phyloP scores from a whole-genome alignment of 2,888 invertebrate genomes.

The Chymomyza caudatula region DNA sequence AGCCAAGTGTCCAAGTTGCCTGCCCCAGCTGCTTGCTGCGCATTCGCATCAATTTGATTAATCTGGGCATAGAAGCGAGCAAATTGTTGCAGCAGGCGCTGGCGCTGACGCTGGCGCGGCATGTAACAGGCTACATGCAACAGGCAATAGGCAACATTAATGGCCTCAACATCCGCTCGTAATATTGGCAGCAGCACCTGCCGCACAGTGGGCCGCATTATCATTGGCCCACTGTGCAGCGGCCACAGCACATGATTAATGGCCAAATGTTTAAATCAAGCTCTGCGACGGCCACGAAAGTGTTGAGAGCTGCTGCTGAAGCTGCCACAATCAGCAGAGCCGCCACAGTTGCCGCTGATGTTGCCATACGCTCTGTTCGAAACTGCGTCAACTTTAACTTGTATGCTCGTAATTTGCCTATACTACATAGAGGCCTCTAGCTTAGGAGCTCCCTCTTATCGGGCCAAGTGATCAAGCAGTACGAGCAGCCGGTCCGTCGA shows the following conservation, averaged over 20 bases:
- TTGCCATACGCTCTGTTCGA: background rate
- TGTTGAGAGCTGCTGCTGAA: conserved; percentile 58
- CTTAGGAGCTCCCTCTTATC: background rate
- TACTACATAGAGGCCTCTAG: background rate
- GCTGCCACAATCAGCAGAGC: background rate
- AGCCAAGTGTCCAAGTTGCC: background rate
- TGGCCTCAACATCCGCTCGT: background rate
- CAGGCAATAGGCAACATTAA: background rate
- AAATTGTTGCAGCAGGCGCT: conserved; percentile 10
- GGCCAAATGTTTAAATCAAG: conserved; percentile 3
- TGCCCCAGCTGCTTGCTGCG: background rate
- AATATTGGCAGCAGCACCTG: background rate
- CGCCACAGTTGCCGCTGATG: background rate
- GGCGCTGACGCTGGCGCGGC: background rate
- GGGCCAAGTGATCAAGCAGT: background rate
- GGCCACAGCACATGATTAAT: background rate
- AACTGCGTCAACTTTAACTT: background rate
- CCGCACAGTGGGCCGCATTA: background rate
- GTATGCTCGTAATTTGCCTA: background rate
- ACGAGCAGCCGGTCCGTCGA: conserved; percentile 5
- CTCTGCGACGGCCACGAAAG: conserved; percentile 46
- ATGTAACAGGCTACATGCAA: background rate
- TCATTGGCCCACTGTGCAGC: background rate
- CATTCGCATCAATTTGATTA: conserved; percentile 13
- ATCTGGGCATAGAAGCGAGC: conserved; percentile 12